phyloP scores from a whole-genome alignment of 1,140 invertebrate genomes.

The Chrysomallon squamiferum region DNA sequence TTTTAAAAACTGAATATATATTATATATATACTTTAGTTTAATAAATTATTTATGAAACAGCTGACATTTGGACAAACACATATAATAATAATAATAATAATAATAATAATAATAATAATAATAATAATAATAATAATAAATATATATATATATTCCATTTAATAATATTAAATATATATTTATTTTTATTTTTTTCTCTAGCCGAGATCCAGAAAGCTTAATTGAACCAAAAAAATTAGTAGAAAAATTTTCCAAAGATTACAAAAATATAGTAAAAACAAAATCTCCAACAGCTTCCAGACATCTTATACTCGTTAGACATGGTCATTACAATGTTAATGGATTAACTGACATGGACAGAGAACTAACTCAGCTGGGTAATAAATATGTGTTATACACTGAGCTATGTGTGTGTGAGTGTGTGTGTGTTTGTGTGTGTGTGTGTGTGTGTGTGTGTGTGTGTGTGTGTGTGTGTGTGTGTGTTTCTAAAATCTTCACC shows the following conservation, averaged over 20 bases:
- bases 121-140: too few species aligned
- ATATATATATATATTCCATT: too few species aligned
- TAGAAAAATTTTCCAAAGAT: slow-evolving; percentile 54
- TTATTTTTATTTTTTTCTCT: slow-evolving; percentile 48
- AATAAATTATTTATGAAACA: too few species aligned
- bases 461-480: background rate
- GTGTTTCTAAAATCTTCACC: background rate
- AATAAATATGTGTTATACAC: slow-evolving; percentile 21
- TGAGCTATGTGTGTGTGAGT: too few species aligned
- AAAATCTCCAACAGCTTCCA: slow-evolving; percentile 73
- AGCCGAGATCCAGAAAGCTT: slow-evolving; percentile 78
- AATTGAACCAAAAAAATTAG: slow-evolving; percentile 70
- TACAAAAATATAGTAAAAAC: slow-evolving; percentile 48
- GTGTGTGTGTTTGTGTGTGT: background rate
- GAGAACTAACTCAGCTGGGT: slow-evolving; percentile 82
- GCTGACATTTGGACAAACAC: too few species aligned
- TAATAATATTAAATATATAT: too few species aligned
- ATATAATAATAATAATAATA: too few species aligned
- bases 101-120: too few species aligned
- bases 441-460: background rate
- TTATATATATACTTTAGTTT: too few species aligned
- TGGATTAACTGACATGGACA: slow-evolving; percentile 77
- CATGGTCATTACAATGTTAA: slow-evolving; percentile 92
- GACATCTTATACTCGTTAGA: slow-evolving; percentile 89
- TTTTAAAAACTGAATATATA: too few species aligned